These are phyloP conservation scores for Parazoanthus swiftii DNA, from an alignment of 92 coral and sea anemone species.

Conservation along the genomic window DNA sequence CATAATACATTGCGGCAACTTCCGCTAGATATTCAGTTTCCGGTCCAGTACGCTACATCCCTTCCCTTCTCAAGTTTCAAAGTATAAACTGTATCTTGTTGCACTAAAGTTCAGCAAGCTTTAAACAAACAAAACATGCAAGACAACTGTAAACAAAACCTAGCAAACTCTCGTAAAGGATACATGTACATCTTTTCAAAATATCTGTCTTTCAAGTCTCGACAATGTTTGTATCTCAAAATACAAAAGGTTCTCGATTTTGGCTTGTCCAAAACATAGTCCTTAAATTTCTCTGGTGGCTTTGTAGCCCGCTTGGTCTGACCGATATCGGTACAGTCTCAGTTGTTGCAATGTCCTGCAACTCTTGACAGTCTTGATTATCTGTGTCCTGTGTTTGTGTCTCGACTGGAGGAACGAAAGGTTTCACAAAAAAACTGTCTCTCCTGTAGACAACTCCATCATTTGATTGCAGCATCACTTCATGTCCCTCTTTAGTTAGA, in stretches of 20 bases:
- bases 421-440: constrained; percentile 61
- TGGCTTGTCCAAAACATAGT: constrained; percentile 31
- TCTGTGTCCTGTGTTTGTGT: neutral
- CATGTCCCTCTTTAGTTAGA: constrained; percentile 22
- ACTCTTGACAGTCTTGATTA: too few relatives aligned
- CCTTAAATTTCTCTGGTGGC: constrained; percentile 22
- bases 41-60: too few relatives aligned
- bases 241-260: neutral
- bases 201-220: neutral
- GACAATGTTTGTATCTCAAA: neutral
- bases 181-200: neutral
- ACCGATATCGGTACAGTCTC: neutral
- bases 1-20: too few relatives aligned
- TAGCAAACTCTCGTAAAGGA: neutral
- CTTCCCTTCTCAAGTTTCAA: too few relatives aligned
- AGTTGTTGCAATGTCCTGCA: too few relatives aligned
- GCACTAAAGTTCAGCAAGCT: neutral
- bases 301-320: neutral
- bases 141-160: too few relatives aligned
- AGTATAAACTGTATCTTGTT: too few relatives aligned
- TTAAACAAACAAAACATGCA: neutral
- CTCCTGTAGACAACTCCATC: constrained; percentile 40
- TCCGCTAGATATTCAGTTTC: too few relatives aligned
- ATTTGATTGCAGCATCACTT: constrained; percentile 9
- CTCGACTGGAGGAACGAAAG: constrained; percentile 26